phyloP scores from a whole-genome alignment of 1,140 invertebrate species.

The Drosophila subpulchrella region DNA sequence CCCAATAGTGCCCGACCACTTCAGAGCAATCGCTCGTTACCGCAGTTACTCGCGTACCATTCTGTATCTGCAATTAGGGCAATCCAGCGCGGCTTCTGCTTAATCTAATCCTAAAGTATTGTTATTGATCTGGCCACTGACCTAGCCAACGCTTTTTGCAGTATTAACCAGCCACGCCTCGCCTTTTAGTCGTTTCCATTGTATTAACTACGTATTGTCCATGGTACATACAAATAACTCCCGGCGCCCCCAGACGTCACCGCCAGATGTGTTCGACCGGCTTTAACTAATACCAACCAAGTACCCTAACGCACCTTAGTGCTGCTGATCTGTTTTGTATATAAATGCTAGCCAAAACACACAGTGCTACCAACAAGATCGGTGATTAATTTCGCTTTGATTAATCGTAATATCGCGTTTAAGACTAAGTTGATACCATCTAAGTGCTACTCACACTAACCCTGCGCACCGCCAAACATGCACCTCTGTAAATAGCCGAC shows the following conservation, averaged over 20 bases:
- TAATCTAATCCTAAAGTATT: conserved; percentile 39
- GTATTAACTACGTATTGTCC: conserved; percentile 36
- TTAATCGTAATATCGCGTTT: conserved; percentile 56
- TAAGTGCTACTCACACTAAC: conserved; percentile 70
- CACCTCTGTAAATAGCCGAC: conserved; percentile 55
- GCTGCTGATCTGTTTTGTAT: conserved; percentile 47
- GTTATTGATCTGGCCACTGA: conserved; percentile 32
- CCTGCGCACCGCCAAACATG: conserved; percentile 30
- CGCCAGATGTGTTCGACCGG: conserved; percentile 20
- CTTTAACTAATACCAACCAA: conserved; percentile 41
- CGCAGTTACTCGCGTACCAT: conserved; percentile 22
- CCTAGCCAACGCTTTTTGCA: conserved; percentile 39
- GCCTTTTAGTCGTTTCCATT: conserved; percentile 31
- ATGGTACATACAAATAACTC: conserved; percentile 11
- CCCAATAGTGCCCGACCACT: conserved; percentile 5
- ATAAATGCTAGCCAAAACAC: conserved; percentile 48
- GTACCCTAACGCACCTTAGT: conserved; percentile 18
- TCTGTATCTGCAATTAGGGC: conserved; percentile 30
- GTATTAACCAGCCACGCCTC: conserved; percentile 44
- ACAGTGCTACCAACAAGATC: conserved; percentile 16
- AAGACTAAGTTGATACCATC: conserved; percentile 50
- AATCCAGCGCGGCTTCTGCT: conserved; percentile 30
- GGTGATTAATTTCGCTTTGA: conserved; percentile 63
- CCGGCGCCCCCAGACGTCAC: conserved; percentile 12
- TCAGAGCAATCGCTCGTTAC: conserved; percentile 5